A percentile compares a stretch with the other conserved stretches of the same genome.
phyloP scores from a whole-genome alignment of 2,888 invertebrate genomes.

The Drosophila mayaguana region DNA sequence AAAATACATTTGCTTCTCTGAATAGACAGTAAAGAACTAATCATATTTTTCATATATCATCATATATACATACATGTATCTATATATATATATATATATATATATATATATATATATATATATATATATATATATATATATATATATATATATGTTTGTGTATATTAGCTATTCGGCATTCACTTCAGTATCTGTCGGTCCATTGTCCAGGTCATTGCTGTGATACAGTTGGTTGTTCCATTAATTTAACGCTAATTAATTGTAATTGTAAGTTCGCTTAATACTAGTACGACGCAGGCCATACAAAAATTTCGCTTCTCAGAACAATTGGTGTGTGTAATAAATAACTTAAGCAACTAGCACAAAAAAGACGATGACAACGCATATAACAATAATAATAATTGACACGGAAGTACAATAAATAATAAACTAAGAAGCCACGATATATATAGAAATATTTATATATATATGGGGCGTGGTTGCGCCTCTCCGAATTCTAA shows the following conservation, averaged over 20 bases:
- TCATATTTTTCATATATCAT: slow-evolving; percentile 23
- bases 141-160: slow-evolving; percentile 11
- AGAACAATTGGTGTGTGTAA: slow-evolving; percentile 31
- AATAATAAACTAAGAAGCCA: slow-evolving; percentile 72
- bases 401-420: slow-evolving; percentile 64
- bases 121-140: slow-evolving; percentile 3
- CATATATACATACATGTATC: slow-evolving; percentile 4
- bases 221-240: slow-evolving; percentile 50
- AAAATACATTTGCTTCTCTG: slow-evolving; percentile 66
- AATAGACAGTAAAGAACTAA: slow-evolving; percentile 21
- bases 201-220: slow-evolving; percentile 41
- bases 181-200: slow-evolving; percentile 37
- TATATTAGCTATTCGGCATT: slow-evolving; percentile 32
- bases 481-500: slow-evolving; percentile 20
- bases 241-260: slow-evolving; percentile 55
- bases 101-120: slow-evolving; percentile 14
- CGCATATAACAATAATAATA: slow-evolving; percentile 70
- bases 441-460: background rate
- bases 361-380: slow-evolving; percentile 61
- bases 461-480: slow-evolving; percentile 7
- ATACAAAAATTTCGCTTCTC: slow-evolving; percentile 54
- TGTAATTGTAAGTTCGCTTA: slow-evolving; percentile 50
- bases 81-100: slow-evolving; percentile 5
- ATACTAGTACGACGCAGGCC: slow-evolving; percentile 59
- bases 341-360: slow-evolving; percentile 77